These are phyloP conservation scores for Griposia aprilina DNA, from an alignment of 2,888 invertebrate species.

Conservation along the genomic window DNA sequence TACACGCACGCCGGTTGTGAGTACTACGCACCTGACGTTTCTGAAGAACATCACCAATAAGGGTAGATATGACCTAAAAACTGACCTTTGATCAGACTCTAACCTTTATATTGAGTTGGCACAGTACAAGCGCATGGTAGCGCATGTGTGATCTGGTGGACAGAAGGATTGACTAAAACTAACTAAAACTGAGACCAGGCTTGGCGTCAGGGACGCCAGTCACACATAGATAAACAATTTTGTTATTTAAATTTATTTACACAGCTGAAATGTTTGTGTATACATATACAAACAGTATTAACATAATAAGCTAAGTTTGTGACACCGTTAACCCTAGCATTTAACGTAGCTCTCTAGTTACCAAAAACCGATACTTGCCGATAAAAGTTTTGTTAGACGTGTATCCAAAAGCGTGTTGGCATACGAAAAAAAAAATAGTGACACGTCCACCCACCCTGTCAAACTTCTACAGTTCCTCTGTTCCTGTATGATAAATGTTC, in stretches of 20 bases:
- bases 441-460: slow-evolving; percentile 88
- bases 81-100: not conserved
- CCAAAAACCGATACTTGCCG: slow-evolving; percentile 64
- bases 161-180: not conserved
- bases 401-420: slow-evolving; percentile 64
- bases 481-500: slow-evolving; percentile 81
- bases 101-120: not conserved
- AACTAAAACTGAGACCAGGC: not conserved
- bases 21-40: too few relatives aligned
- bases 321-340: not conserved
- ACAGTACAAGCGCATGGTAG: not conserved
- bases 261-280: not conserved
- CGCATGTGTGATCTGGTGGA: not conserved
- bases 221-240: not conserved
- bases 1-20: too few relatives aligned
- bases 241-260: slow-evolving; percentile 5
- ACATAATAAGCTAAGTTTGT: not conserved
- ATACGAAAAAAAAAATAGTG: slow-evolving; percentile 80
- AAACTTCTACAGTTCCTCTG: slow-evolving; percentile 80
- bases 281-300: not conserved
- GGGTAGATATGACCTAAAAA: not conserved
- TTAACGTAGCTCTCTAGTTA: not conserved
- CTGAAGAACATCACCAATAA: too few relatives aligned
- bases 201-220: not conserved
- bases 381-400: slow-evolving; percentile 12